Evolutionary conservation across 30 jellyfish, hydroid and myxozoan species (phyloP).

Genomic region (Aurelia aurita): DNA sequence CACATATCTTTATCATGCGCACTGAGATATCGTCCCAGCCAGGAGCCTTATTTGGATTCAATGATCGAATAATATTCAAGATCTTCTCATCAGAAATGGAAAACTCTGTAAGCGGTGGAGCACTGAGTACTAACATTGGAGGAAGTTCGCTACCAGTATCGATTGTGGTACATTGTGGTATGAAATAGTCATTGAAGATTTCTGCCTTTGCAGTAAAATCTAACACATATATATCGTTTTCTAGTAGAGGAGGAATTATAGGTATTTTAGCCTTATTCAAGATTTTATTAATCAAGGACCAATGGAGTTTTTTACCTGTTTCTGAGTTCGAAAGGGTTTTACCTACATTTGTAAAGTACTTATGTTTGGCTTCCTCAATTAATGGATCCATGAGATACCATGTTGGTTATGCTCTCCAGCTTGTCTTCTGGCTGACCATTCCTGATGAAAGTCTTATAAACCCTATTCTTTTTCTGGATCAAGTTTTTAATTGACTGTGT

Average conservation of each 20-base stretch:
- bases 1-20: slow-evolving; percentile 53
- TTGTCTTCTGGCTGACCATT: slow-evolving; percentile 58
- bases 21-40: slow-evolving; percentile 75
- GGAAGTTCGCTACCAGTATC: slow-evolving; percentile 49
- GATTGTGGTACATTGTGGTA: slow-evolving; percentile 12
- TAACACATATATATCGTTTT: background rate
- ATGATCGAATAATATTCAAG: slow-evolving; percentile 11
- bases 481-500: slow-evolving; percentile 43
- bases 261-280: slow-evolving; percentile 42
- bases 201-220: slow-evolving; percentile 46
- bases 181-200: no score
- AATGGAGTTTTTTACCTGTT: slow-evolving; percentile 30
- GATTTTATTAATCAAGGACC: slow-evolving; percentile 29
- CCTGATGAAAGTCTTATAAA: slow-evolving; percentile 27
- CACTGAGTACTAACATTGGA: background rate
- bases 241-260: slow-evolving; percentile 41
- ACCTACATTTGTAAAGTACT: slow-evolving; percentile 43
- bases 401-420: slow-evolving; percentile 19
- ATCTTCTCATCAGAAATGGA: slow-evolving; percentile 26
- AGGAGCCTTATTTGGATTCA: slow-evolving; percentile 57
- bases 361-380: slow-evolving; percentile 32
- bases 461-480: slow-evolving; percentile 36
- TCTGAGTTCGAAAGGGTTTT: slow-evolving; percentile 14
- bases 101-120: slow-evolving; percentile 1
- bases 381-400: slow-evolving; percentile 27